Evolutionary conservation across 2,888 invertebrate genomes (phyloP), one percentile per base, ranked within the genome.

Genomic region (Tenthredo scrophulariae): DNA sequence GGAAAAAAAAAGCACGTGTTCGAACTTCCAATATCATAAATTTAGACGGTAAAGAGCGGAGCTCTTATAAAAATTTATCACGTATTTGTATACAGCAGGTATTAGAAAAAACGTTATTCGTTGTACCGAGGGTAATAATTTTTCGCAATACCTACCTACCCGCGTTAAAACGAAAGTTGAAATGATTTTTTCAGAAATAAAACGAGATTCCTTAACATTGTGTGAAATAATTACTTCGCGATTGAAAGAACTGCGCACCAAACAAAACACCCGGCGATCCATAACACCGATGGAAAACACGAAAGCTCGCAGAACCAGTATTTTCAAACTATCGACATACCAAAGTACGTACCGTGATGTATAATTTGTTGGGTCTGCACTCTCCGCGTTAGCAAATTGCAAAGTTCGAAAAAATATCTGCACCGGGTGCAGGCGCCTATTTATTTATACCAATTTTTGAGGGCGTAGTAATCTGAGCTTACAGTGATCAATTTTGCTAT

Each of bases 271-370:
- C 5, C 22, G 1, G 26, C n/a, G 46, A 75, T 75, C 5, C 26
- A 46, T 75, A 74, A 26, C 15, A 26, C 46, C 26, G 46, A 10
- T 10, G 46, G 15, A 10, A 43, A 50, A 75, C 15, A 15, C 46
- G 18, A 75, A 46, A 75, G 43, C 43, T 46, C 6, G 75, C n/a
- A 26, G 13, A 43, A 75, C 22, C 33, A 46, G 46, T 75, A 75
- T 75, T 46, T 15, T 75, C 75, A 22, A 46, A 75, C 43, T 75
- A 75, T 46, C 46, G 75, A 75, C 75, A 26, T 13, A 37, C 33
- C 70, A 1, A 70, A 70, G 37, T 70, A 70, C 22, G 13, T 74
- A 13, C 72, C 40, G 26, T n/a, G 43, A 43, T n/a, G 50, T 77
- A 15, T 54, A 15, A 77, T 77, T 54, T 77, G 46, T 50, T 50